phyloP scores from a whole-genome alignment of 1,140 invertebrate genomes.

The Aphis craccivora region DNA sequence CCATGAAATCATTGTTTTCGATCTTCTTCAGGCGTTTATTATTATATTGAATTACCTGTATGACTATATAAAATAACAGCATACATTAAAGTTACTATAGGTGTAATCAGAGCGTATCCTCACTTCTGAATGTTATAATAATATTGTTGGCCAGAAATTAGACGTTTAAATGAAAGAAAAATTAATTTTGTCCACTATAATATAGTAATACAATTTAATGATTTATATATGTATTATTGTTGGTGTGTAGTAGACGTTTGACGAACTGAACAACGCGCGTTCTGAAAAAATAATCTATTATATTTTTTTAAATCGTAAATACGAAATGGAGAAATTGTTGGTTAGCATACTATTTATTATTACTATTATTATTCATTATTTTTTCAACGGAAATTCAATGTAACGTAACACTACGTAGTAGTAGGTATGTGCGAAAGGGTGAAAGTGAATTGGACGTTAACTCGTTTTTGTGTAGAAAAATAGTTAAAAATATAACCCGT shows the following conservation, averaged over 20 bases:
- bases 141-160: not conserved
- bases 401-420: not conserved
- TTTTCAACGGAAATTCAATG: conserved; percentile 25
- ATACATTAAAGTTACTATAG: not conserved
- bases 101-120: conserved; percentile 46
- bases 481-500: conserved; percentile 24
- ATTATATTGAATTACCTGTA: not conserved
- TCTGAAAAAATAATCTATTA: not conserved
- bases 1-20: conserved; percentile 18
- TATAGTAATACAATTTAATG: not conserved
- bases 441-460: conserved; percentile 47
- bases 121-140: not conserved
- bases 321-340: not conserved
- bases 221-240: not conserved
- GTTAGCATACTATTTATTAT: not conserved
- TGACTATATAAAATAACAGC: not conserved
- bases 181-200: not conserved
- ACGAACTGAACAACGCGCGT: not conserved
- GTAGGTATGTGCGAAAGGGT: conserved; percentile 50
- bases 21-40: not conserved
- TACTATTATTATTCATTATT: conserved; percentile 21
- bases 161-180: conserved; percentile 23
- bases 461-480: conserved; percentile 50
- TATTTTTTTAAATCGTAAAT: not conserved
- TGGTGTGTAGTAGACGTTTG: not conserved